Evolutionary conservation across 2,888 invertebrate genomes (phyloP).

Genomic region (Hipparchia semele): DNA sequence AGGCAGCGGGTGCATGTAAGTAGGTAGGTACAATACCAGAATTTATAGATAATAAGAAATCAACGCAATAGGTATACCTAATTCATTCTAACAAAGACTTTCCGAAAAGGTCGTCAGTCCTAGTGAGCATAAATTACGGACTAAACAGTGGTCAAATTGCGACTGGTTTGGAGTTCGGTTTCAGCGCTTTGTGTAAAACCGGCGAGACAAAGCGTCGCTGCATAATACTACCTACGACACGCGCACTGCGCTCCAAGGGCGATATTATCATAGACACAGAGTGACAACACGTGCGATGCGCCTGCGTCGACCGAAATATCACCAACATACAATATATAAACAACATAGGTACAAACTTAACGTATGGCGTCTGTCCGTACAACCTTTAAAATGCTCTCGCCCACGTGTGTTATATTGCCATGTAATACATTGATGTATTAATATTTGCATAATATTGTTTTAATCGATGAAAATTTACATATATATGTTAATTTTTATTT

Average conservation of each 20-base stretch:
- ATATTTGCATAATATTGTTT: neutral
- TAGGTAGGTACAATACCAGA: too few relatives aligned
- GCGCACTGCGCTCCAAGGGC: slow-evolving; percentile 58
- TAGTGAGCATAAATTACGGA: neutral
- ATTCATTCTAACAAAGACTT: neutral
- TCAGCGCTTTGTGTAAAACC: slow-evolving; percentile 58
- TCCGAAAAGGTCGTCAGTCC: neutral
- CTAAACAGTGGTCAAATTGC: neutral
- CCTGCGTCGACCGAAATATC: slow-evolving; percentile 39
- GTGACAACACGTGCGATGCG: slow-evolving; percentile 48
- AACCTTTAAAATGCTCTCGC: neutral
- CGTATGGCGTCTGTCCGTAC: neutral
- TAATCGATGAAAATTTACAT: neutral
- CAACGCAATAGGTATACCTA: too few relatives aligned
- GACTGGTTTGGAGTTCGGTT: slow-evolving; percentile 53
- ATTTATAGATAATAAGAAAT: too few relatives aligned
- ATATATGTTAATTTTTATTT: neutral
- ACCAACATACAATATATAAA: slow-evolving; percentile 10
- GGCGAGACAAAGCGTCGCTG: slow-evolving; percentile 55
- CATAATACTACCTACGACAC: slow-evolving; percentile 62
- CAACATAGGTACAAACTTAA: neutral
- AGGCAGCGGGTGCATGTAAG: too few relatives aligned
- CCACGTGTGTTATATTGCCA: neutral
- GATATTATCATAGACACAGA: slow-evolving; percentile 48
- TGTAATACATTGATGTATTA: too few relatives aligned